A percentile compares a stretch with the other conserved stretches of the same genome.
phyloP scores from a whole-genome alignment of 2,113 vertebrate species.

The Rhombomys opimus region DNA sequence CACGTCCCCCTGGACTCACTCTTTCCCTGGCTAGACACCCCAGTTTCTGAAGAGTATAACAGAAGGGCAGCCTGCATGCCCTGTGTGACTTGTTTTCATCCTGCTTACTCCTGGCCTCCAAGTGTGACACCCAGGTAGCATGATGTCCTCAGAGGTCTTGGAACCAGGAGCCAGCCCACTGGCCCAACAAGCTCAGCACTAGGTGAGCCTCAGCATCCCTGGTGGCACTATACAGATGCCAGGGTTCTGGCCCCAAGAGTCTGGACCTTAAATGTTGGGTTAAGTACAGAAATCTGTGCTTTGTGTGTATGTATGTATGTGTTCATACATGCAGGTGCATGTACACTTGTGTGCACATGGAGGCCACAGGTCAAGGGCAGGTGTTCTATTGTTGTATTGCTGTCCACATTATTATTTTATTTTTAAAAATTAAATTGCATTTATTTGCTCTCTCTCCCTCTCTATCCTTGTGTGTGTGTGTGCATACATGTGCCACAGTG shows the following conservation, averaged over 20 bases:
- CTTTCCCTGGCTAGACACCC: slow-evolving; percentile 18
- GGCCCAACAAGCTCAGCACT: neutral
- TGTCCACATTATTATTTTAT: neutral
- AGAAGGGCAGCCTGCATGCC: neutral
- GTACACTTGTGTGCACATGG: neutral
- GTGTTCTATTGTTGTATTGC: neutral
- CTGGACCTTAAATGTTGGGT: neutral
- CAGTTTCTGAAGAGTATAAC: slow-evolving; percentile 34
- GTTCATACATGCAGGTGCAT: neutral
- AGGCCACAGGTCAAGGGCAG: neutral
- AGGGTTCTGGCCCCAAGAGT: neutral
- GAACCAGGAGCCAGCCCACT: neutral
- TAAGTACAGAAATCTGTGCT: neutral
- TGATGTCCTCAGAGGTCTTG: neutral
- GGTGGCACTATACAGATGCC: fast-evolving
- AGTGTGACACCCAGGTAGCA: neutral
- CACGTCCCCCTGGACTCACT: neutral
- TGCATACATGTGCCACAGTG: neutral
- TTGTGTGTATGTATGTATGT: neutral
- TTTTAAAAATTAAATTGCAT: neutral
- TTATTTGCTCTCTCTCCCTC: neutral
- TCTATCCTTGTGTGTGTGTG: neutral
- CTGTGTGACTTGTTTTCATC: neutral
- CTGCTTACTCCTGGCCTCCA: neutral
- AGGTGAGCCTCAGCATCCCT: fast-evolving